Percentiles rank a stretch among this genome's conserved stretches.
Evolutionary conservation across 1,140 invertebrate genomes (phyloP).

Genomic region (Andrena cerasifolii): DNA sequence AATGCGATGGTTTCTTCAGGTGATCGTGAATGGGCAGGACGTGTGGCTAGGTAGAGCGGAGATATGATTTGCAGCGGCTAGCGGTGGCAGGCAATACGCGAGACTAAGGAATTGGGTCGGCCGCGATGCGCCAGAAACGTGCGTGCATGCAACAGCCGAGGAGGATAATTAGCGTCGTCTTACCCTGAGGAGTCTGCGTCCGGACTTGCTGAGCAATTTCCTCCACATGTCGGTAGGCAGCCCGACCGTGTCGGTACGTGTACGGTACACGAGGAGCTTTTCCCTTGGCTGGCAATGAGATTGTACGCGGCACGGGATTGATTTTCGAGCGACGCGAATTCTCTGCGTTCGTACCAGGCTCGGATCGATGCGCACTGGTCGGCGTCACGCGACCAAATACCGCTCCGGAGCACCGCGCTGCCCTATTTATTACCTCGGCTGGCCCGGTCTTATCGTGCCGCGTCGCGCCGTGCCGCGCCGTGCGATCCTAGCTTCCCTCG

Average conservation of each 20-base stretch:
- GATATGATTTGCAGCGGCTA: not conserved
- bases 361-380: constrained; percentile 61
- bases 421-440: constrained; percentile 76
- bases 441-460: constrained; percentile 59
- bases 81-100: constrained; percentile 6
- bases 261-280: not conserved
- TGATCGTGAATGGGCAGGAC: not conserved
- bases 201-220: constrained; percentile 77
- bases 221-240: constrained; percentile 70
- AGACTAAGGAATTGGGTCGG: constrained; percentile 45
- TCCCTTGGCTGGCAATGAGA: not conserved
- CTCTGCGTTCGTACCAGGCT: not conserved
- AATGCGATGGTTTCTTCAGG: not conserved
- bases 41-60: not conserved
- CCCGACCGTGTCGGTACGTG: not conserved
- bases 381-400: constrained; percentile 71
- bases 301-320: constrained; percentile 37
- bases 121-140: constrained; percentile 33
- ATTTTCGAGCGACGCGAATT: constrained; percentile 49
- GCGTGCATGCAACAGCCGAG: constrained; percentile 11
- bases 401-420: constrained; percentile 55
- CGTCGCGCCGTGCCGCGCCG: no score
- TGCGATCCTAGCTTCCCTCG: constrained; percentile 29
- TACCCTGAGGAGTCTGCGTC: constrained; percentile 78
- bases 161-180: constrained; percentile 43